These are phyloP conservation scores for Lasioglossum figueresi DNA, from an alignment of 2,888 invertebrate species.

Conservation along the genomic window DNA sequence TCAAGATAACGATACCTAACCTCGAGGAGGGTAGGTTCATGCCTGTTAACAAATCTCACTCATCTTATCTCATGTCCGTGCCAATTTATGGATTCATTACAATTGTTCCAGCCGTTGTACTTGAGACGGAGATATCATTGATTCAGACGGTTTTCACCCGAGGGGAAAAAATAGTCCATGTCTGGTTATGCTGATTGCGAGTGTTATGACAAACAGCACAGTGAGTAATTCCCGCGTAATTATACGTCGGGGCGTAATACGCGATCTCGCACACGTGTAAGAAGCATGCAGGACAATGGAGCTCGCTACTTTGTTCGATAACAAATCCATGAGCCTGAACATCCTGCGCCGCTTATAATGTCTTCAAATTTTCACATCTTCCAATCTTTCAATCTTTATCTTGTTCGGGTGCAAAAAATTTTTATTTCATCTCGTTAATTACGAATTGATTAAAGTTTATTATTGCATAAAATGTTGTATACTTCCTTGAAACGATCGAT, in stretches of 20 bases:
- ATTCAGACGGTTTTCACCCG: not conserved
- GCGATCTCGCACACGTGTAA: constrained; percentile 19
- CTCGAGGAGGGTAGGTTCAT: too few species aligned
- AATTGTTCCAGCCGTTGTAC: not conserved
- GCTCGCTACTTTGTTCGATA: constrained; percentile 17
- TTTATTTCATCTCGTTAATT: not conserved
- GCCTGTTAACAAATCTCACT: not conserved
- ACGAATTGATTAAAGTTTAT: too few species aligned
- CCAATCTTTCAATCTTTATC: too few species aligned
- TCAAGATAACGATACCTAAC: not conserved
- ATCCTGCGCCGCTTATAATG: not conserved
- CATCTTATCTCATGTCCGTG: too few species aligned
- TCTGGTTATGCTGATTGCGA: constrained; percentile 19
- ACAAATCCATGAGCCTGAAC: not conserved
- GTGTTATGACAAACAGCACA: not conserved
- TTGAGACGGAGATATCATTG: not conserved
- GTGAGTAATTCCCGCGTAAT: constrained; percentile 14
- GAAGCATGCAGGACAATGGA: not conserved
- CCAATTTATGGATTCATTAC: not conserved
- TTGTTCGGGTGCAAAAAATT: too few species aligned
- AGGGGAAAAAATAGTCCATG: not conserved
- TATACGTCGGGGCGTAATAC: not conserved
- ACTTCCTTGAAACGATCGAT: too few species aligned
- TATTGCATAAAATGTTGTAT: too few species aligned
- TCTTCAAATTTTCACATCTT: not conserved